Evolutionary conservation across 2,113 vertebrate genomes (phyloP).

Genomic region (Serinus canaria): DNA sequence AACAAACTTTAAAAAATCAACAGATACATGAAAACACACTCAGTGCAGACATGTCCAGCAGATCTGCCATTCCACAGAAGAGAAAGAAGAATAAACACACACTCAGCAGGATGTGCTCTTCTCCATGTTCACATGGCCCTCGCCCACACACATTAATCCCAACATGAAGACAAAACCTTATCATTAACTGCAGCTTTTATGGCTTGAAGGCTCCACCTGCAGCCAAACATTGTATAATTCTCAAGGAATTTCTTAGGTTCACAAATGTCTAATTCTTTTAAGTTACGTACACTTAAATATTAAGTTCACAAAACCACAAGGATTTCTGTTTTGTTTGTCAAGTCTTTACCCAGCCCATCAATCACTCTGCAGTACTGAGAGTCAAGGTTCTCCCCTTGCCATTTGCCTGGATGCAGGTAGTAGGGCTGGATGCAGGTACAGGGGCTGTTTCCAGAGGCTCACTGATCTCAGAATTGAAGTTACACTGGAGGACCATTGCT

Average conservation of each 20-base stretch:
- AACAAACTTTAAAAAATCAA: background rate
- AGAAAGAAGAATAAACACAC: background rate
- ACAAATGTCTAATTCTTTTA: background rate
- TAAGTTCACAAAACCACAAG: background rate
- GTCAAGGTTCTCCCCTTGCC: background rate
- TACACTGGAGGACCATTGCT: background rate
- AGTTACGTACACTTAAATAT: background rate
- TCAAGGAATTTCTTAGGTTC: background rate
- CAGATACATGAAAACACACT: background rate
- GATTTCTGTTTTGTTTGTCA: background rate
- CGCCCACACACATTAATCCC: background rate
- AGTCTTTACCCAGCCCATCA: background rate
- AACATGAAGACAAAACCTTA: background rate
- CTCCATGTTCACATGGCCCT: background rate
- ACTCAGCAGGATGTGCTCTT: background rate
- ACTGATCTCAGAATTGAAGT: background rate
- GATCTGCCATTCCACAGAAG: background rate
- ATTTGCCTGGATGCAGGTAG: background rate
- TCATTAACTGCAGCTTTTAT: background rate
- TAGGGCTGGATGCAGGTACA: accelerated
- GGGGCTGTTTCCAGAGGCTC: background rate
- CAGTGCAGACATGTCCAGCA: background rate
- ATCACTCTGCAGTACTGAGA: background rate
- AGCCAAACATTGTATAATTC: background rate
- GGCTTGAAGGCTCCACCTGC: background rate